Percentiles rank a stretch among this genome's conserved stretches.
Conservation (phyloP, 2,888 invertebrate genomes). For the Entomobrya proxima region DNA sequence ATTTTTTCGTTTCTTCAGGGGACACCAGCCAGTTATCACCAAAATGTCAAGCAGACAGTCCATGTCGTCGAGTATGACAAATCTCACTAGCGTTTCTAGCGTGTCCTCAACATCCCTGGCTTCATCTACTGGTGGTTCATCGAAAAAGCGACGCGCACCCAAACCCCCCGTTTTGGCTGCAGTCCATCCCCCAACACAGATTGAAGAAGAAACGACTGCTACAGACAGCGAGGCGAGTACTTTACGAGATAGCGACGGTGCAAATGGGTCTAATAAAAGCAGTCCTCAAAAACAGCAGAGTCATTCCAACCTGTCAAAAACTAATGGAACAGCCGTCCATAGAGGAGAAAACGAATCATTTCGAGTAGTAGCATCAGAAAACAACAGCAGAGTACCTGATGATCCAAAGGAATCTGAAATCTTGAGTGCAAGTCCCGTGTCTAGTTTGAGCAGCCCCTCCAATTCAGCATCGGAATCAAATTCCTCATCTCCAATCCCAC, state of each 20-base stretch:
- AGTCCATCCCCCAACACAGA: conserved; percentile 63
- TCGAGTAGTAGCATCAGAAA: conserved; percentile 4
- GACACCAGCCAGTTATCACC: conserved; percentile 74
- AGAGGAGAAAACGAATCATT: not conserved
- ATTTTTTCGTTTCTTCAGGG: conserved; percentile 62
- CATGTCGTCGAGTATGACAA: conserved; percentile 77
- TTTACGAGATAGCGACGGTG: conserved; percentile 38
- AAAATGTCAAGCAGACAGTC: conserved; percentile 77
- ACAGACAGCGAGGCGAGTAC: conserved; percentile 68
- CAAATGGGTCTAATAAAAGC: not conserved
- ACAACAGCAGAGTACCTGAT: conserved; percentile 31
- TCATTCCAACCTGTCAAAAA: conserved; percentile 22
- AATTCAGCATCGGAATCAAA: conserved; percentile 64
- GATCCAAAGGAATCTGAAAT: conserved; percentile 62
- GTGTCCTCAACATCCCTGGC: conserved; percentile 76
- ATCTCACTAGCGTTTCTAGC: conserved; percentile 75
- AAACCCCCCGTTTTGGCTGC: conserved; percentile 78
- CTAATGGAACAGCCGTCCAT: not conserved
- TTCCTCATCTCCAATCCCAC: conserved; percentile 69
- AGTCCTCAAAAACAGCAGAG: conserved; percentile 48
- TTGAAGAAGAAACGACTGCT: conserved; percentile 68
- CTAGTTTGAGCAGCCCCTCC: conserved; percentile 69
- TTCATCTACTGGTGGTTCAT: conserved; percentile 77
- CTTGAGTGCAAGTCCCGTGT: conserved; percentile 68
- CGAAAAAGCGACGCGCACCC: conserved; percentile 81